Conservation (phyloP, 1,140 invertebrate species). For the Grapholita molesta region DNA sequence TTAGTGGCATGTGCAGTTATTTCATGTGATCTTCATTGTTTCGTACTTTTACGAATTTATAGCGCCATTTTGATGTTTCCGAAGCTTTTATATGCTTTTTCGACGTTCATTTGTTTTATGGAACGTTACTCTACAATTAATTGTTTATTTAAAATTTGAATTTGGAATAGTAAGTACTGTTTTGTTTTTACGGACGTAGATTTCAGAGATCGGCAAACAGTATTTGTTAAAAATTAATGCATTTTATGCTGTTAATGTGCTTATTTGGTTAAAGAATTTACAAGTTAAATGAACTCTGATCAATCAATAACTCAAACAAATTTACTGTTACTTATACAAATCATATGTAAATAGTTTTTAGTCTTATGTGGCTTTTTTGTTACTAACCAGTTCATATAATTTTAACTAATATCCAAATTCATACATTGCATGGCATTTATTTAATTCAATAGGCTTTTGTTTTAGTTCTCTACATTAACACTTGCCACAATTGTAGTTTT, state of each 20-base stretch:
- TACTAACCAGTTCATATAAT: not conserved
- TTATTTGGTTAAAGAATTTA: not conserved
- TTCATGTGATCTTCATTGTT: constrained; percentile 51
- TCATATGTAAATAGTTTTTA: constrained; percentile 6
- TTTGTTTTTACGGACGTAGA: constrained; percentile 13
- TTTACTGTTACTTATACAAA: constrained; percentile 4
- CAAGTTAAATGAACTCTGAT: not conserved
- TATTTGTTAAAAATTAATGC: not conserved
- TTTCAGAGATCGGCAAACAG: not conserved
- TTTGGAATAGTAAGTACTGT: constrained; percentile 22
- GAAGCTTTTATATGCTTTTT: constrained; percentile 15
- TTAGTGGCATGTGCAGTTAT: constrained; percentile 63
- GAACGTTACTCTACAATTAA: not conserved
- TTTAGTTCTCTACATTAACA: not conserved
- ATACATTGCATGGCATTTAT: not conserved
- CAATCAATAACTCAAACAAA: constrained; percentile 8
- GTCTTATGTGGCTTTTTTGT: constrained; percentile 7
- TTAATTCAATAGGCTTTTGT: not conserved
- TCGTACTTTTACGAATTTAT: constrained; percentile 40
- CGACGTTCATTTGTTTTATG: not conserved
- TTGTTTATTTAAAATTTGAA: constrained; percentile 18
- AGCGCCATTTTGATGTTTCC: constrained; percentile 49
- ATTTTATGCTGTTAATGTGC: not conserved
- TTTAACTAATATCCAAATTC: not conserved
- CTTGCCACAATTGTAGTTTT: not conserved